Percentiles rank a stretch among this genome's conserved stretches.
Conservation (phyloP, 2,113 vertebrate species). For the Mesoclemmys tuberculata region DNA sequence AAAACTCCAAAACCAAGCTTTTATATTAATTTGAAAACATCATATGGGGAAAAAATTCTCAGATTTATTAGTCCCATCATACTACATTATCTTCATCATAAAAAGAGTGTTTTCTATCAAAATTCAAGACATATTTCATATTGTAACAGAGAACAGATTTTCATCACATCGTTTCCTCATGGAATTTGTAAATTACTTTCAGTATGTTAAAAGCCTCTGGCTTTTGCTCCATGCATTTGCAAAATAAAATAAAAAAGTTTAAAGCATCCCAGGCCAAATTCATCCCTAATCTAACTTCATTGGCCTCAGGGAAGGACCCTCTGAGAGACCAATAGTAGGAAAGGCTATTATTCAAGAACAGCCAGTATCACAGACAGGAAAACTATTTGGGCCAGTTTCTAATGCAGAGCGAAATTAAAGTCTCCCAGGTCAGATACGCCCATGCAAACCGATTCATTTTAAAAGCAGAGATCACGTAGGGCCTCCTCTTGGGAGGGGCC, state of each 20-base stretch:
- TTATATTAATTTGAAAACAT: neutral
- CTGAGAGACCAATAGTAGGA: neutral
- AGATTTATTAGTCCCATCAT: neutral
- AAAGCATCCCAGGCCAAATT: neutral
- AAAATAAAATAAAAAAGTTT: neutral
- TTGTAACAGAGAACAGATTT: constrained; percentile 31
- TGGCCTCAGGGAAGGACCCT: neutral
- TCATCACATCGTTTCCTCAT: neutral
- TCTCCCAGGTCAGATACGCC: constrained; percentile 11
- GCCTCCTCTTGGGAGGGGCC: neutral
- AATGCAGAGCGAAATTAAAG: constrained; percentile 28
- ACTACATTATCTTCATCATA: neutral
- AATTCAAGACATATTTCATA: neutral
- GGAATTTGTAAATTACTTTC: constrained; percentile 9
- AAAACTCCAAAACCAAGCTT: neutral
- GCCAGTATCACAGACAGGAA: neutral
- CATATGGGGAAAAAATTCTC: neutral
- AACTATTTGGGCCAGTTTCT: neutral
- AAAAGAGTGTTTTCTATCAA: neutral
- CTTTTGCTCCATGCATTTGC: neutral
- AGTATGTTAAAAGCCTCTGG: constrained; percentile 21
- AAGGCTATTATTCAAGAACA: neutral
- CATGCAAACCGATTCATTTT: constrained; percentile 8
- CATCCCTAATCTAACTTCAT: neutral
- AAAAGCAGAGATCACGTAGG: neutral